phyloP scores from a whole-genome alignment of 1,140 invertebrate species.

The Odontomachus brunneus region DNA sequence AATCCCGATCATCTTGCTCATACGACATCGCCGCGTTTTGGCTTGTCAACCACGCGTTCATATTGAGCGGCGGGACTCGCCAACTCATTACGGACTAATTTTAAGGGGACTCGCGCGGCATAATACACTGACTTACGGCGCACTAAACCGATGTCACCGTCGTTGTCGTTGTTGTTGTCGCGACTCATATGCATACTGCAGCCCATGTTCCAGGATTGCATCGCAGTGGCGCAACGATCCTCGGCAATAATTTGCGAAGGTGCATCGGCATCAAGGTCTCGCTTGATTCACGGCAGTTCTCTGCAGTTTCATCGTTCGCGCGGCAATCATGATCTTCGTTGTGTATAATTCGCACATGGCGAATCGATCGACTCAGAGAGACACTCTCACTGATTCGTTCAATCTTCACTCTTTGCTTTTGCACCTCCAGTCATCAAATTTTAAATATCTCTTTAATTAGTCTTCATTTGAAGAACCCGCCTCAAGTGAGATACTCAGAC shows the following conservation, averaged over 20 bases:
- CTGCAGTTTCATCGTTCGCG: constrained; percentile 40
- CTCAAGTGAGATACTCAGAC: too few species aligned
- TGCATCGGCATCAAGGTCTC: constrained; percentile 47
- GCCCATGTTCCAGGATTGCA: constrained; percentile 40
- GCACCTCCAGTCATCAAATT: too few species aligned
- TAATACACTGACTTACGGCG: constrained; percentile 37
- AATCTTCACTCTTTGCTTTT: too few species aligned
- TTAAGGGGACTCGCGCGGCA: constrained; percentile 31
- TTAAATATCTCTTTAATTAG: too few species aligned
- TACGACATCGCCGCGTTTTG: background rate
- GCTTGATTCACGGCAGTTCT: constrained; percentile 44
- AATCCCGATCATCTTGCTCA: background rate
- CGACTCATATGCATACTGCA: constrained; percentile 42
- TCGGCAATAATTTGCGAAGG: constrained; percentile 50
- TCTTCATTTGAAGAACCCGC: too few species aligned
- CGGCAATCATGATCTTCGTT: constrained; percentile 34
- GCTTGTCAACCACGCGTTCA: background rate
- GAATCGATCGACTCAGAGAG: background rate
- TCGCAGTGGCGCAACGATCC: constrained; percentile 21
- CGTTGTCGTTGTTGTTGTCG: background rate
- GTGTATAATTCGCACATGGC: too few species aligned
- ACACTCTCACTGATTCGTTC: too few species aligned
- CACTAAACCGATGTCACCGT: constrained; percentile 29
- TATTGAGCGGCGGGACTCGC: constrained; percentile 12
- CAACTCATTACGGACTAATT: constrained; percentile 44